Percentiles rank a stretch among this genome's conserved stretches.
Evolutionary conservation across 2,113 vertebrate genomes (phyloP).

Genomic region (Xyliphius kryptos): DNA sequence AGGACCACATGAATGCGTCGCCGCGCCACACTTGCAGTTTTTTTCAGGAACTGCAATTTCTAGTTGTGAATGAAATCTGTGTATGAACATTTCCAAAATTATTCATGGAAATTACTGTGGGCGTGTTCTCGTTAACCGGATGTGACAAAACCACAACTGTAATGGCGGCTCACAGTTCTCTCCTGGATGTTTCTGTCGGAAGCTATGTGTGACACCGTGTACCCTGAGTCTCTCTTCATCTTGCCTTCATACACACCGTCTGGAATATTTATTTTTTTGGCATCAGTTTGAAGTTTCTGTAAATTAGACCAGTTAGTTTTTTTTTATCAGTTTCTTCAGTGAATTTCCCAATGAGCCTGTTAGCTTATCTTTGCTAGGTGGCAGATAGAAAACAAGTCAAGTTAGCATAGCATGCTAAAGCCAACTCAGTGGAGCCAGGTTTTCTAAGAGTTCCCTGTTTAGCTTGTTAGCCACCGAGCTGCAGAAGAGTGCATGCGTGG

Average conservation of each 20-base stretch:
- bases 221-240: background rate
- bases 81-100: no score
- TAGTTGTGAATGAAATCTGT: no score
- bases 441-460: background rate
- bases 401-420: conserved; percentile 6
- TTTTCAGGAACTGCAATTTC: no score
- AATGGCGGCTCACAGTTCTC: conserved; percentile 52
- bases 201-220: background rate
- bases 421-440: background rate
- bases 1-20: no score
- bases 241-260: no score
- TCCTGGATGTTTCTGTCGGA: conserved; percentile 42
- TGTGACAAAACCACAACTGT: conserved; percentile 31
- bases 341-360: background rate
- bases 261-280: no score
- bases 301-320: background rate
- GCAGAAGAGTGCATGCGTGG: no score
- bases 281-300: background rate
- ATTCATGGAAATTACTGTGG: no score
- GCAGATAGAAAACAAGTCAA: conserved; percentile 5
- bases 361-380: conserved; percentile 7
- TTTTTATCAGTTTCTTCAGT: background rate
- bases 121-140: no score
- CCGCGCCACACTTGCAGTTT: no score
- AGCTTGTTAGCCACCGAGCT: conserved; percentile 4